phyloP scores from a whole-genome alignment of 2,888 invertebrate genomes.

The Apotomis turbidana region DNA sequence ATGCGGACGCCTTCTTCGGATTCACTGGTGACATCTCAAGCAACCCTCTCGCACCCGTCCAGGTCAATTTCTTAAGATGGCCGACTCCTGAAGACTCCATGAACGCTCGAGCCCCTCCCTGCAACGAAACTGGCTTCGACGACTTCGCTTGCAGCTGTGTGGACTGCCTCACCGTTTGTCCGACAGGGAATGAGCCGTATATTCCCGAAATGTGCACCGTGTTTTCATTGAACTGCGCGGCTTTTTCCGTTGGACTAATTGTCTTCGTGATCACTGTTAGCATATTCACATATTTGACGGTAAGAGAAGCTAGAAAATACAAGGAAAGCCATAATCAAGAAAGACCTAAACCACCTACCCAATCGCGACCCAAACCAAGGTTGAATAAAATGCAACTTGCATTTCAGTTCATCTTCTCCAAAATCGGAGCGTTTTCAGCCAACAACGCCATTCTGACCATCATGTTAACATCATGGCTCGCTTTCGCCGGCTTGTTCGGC shows the following conservation, averaged over 20 bases:
- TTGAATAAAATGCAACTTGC: slow-evolving; percentile 55
- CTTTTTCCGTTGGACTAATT: slow-evolving; percentile 85
- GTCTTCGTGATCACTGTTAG: slow-evolving; percentile 74
- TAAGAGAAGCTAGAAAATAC: slow-evolving; percentile 50
- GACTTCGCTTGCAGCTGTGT: slow-evolving; percentile 89
- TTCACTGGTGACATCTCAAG: slow-evolving; percentile 83
- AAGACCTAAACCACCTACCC: slow-evolving; percentile 48
- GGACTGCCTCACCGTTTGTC: slow-evolving; percentile 88
- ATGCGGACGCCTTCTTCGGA: slow-evolving; percentile 85
- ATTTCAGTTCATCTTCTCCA: slow-evolving; percentile 64
- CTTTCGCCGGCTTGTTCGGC: slow-evolving; percentile 86
- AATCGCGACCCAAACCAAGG: slow-evolving; percentile 44
- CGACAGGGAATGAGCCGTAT: slow-evolving; percentile 71
- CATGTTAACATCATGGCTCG: slow-evolving; percentile 84
- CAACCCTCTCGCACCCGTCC: slow-evolving; percentile 85
- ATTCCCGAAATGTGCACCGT: slow-evolving; percentile 80
- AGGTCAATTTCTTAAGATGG: slow-evolving; percentile 83
- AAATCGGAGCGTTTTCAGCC: slow-evolving; percentile 85
- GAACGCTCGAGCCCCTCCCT: slow-evolving; percentile 75
- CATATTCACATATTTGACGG: slow-evolving; percentile 61
- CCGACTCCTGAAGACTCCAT: slow-evolving; percentile 71
- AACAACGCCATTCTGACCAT: slow-evolving; percentile 86
- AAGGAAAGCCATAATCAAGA: slow-evolving; percentile 26
- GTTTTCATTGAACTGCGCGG: slow-evolving; percentile 84
- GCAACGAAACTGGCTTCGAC: slow-evolving; percentile 83